Evolutionary conservation across 2,797 vertebrate species (phyloP), one percentile per base, ranked within the genome.

Genomic region (Alcedo atthis): DNA sequence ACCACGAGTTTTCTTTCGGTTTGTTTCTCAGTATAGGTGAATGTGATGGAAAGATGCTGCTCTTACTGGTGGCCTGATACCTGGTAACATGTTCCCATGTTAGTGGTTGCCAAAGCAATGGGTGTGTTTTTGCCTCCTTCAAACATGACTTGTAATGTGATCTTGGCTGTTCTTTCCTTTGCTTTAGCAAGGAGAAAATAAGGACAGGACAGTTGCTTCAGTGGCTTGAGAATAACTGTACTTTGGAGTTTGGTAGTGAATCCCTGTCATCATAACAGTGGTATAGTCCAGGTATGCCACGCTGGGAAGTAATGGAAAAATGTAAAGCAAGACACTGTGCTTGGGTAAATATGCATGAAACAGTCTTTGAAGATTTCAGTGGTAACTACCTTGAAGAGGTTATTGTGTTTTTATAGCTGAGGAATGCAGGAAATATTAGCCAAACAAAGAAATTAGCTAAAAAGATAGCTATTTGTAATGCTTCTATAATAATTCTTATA

Each of bases 131-230:
- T 7, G 18, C 19, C 46, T 61, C 4, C 2, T 80, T 94, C 62
- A 53, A 0, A 71, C 58, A 25, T 53, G 57, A 43, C 37, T 66
- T 87, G 79, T 82, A 70, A 45, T 15, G 17, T 66, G 21, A 57
- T 61, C 43, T 21, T 70, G 37, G 45, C 64, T 22, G 6, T 66
- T 85, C 49, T 87, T 81, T 84, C 32, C 78, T 26, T 89, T 83
- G 59, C 40, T 91, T 90, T 78, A 86, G 49, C 69, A 83, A 92
- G 87, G 71, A 80, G 85, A 85, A 84, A 87, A 74, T 17, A 62
- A 82, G 74, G 73, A 61, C 69, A 87, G 22, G 42, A 32, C 35
- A 57, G 19, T 71, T 67, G 28, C 26, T 80, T 74, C 40, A n/a
- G 5, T 77, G 32, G 12, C 18, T 69, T 74, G 18, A 42, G 21